Evolutionary conservation across 2,888 invertebrate species (phyloP), one percentile per base, ranked within the genome.

Genomic region (Nymphalis urticae): DNA sequence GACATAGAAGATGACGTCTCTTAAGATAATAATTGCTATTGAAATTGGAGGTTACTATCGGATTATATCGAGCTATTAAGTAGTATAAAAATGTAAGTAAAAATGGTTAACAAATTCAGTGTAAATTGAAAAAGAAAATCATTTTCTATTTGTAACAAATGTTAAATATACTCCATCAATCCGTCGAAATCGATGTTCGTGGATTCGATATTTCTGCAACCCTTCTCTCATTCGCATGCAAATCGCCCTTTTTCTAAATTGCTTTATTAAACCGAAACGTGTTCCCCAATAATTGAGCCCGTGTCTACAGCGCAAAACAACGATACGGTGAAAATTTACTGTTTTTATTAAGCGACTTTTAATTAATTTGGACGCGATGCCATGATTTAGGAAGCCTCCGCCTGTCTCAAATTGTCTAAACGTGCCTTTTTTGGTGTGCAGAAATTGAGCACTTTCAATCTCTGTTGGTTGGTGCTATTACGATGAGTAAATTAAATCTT

Each of bases 251-350:
- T 89, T 89, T 86, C 86, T 86, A 89, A 90, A 90, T 90, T 88
- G 85, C 89, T 90, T 89, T 88, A 90, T 89, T 89, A 89, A 89
- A 90, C 85, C 82, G 85, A 85, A 88, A 87, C 89, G 88, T 89
- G 89, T 87, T 85, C 84, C 79, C 84, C 87, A 87, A 89, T 90
- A 88, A 75, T 74, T 71, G 75, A 73, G 71, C 58, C 68, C 64
- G 62, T 62, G 72, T 70, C 65, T 66, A 66, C 67, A 60, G 56
- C 67, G 65, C 62, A 64, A 67, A 68, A 68, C 56, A 68, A 69
- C 71, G 73, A 70, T 71, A 70, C 70, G 69, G 64, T 64, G 74
- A 75, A 75, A 79, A 80, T 84, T 82, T 79, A 81, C 80, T 77
- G 80, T 79, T 82, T 81, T 82, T 82, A 82, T 81, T 80, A 83